A percentile compares a stretch with the other conserved stretches of the same genome.
Conservation (phyloP, 2,797 vertebrate species). For the Tinamus major region DNA sequence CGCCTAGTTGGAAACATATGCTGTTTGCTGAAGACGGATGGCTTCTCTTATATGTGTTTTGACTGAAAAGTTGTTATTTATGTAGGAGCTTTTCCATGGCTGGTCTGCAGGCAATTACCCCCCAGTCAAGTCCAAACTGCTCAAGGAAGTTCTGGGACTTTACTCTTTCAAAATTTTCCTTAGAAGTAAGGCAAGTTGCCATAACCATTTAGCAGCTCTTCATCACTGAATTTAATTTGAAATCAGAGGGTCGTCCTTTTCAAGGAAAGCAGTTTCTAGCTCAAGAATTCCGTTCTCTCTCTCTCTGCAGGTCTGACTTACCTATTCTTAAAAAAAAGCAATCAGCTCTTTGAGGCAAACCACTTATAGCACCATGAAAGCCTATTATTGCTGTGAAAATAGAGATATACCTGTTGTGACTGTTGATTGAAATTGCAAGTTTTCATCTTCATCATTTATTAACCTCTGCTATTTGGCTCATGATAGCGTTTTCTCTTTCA, state of each 20-base stretch:
- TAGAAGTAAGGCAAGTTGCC: background rate
- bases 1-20: background rate
- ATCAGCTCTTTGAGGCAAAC: background rate
- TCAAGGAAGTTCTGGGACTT: background rate
- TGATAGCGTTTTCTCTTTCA: background rate
- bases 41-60: background rate
- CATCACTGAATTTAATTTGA: background rate
- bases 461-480: background rate
- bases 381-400: slow-evolving; percentile 15
- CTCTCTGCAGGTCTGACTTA: slow-evolving; percentile 8
- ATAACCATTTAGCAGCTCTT: background rate
- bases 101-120: background rate
- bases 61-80: background rate
- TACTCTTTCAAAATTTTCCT: background rate
- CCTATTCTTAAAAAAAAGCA: slow-evolving; percentile 22
- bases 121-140: background rate
- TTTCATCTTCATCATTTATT: slow-evolving; percentile 25
- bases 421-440: slow-evolving; percentile 16
- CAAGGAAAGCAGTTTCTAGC: background rate
- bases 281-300: background rate
- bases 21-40: background rate
- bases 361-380: slow-evolving; percentile 16
- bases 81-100: background rate
- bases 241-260: background rate
- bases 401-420: background rate